A percentile compares a stretch with the other conserved stretches of the same genome.
These are phyloP conservation scores for Emydura subglobosa DNA, from an alignment of 2,113 vertebrate genomes.

Conservation along the genomic window DNA sequence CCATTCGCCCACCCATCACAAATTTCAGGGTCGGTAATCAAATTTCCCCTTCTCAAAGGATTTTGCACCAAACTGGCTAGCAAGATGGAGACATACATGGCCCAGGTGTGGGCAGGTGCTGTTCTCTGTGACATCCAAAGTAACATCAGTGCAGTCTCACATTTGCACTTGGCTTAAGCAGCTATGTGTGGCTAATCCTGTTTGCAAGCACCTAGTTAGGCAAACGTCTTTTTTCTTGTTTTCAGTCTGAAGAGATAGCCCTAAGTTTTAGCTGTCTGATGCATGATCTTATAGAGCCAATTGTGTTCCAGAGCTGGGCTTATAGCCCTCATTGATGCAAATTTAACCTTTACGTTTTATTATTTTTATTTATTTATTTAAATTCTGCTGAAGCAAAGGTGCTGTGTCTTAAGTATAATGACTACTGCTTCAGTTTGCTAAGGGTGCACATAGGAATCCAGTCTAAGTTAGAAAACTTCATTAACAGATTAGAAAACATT, in stretches of 20 bases:
- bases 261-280: not conserved
- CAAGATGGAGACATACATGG: not conserved
- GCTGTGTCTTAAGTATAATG: not conserved
- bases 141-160: not conserved
- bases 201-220: not conserved
- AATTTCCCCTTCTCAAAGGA: not conserved
- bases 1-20: not conserved
- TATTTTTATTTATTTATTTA: not conserved
- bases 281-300: not conserved
- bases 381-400: not conserved
- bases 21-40: not conserved
- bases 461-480: not conserved
- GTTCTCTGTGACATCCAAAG: not conserved
- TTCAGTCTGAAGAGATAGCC: not conserved
- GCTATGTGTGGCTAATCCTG: not conserved
- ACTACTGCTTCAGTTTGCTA: not conserved
- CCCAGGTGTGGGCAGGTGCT: not conserved
- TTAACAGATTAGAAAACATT: not conserved
- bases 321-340: not conserved
- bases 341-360: not conserved
- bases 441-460: not conserved
- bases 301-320: not conserved
- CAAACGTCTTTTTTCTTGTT: not conserved
- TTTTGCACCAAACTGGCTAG: not conserved
- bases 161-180: not conserved